phyloP scores from a whole-genome alignment of 2,888 invertebrate species.

The Rhodophaea formosa region DNA sequence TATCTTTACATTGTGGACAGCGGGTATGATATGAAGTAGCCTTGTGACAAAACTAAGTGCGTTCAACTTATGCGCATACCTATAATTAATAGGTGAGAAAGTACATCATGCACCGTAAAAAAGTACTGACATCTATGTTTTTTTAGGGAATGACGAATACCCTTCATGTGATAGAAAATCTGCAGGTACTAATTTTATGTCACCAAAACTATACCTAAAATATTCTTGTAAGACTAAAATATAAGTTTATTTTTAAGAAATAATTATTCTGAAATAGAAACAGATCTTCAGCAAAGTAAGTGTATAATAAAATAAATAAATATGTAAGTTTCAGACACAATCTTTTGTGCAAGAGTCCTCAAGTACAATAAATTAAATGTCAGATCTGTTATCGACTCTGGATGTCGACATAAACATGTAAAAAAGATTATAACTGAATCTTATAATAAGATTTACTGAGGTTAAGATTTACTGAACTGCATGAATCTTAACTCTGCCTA shows the following conservation, averaged over 20 bases:
- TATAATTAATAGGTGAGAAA: no score
- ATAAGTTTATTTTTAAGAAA: neutral
- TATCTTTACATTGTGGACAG: no score
- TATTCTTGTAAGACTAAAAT: neutral
- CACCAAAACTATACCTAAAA: conserved; percentile 5
- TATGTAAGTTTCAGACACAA: neutral
- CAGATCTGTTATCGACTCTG: neutral
- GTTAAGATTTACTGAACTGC: no score
- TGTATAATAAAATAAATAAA: neutral
- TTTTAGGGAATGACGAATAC: neutral
- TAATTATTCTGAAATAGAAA: neutral
- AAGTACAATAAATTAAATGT: neutral
- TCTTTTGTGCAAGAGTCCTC: neutral
- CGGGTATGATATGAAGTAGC: no score
- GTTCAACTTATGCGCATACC: no score
- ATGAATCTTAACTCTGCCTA: no score
- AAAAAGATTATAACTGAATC: no score
- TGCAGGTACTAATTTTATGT: conserved; percentile 1
- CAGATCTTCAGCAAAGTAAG: neutral
- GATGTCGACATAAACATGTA: no score
- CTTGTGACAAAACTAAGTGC: no score
- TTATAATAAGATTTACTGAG: no score
- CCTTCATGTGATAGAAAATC: neutral
- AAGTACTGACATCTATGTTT: no score
- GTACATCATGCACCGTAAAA: no score